phyloP scores from a whole-genome alignment of 64 coral and sea anemone species.

The Stichodactyla mertensii region DNA sequence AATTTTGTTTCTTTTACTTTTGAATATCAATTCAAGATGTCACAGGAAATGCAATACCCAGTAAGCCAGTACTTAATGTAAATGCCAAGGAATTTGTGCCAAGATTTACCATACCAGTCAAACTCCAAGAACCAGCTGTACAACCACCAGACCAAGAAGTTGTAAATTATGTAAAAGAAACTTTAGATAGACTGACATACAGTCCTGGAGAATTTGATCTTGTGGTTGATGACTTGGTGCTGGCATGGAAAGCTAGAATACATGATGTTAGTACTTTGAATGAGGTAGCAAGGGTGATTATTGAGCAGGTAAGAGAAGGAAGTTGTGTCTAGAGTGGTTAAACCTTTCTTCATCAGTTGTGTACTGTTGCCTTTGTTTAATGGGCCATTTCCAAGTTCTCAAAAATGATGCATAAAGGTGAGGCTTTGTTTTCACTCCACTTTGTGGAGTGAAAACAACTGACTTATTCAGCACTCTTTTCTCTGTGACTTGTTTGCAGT shows the following conservation, averaged over 20 bases:
- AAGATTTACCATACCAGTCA: neutral
- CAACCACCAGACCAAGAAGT: constrained; percentile 47
- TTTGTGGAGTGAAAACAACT: too few species aligned
- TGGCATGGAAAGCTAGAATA: constrained; percentile 58
- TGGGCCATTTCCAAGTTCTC: too few species aligned
- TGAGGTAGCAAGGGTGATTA: constrained; percentile 70
- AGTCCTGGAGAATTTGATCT: constrained; percentile 68
- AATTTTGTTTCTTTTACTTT: too few species aligned
- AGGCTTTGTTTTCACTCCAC: too few species aligned
- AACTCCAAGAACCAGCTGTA: neutral
- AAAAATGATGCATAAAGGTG: too few species aligned
- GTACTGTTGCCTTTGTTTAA: neutral
- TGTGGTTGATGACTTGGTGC: constrained; percentile 42
- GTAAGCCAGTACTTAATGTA: constrained; percentile 2
- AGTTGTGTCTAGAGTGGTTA: neutral
- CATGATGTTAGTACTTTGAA: constrained; percentile 48
- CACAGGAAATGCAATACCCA: neutral
- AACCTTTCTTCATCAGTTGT: too few species aligned
- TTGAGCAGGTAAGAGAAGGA: constrained; percentile 51
- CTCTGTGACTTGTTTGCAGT: too few species aligned
- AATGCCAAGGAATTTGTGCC: constrained; percentile 61
- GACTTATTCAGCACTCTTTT: too few species aligned
- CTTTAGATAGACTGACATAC: constrained; percentile 50
- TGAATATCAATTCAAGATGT: neutral
- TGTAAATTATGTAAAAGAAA: constrained; percentile 78